Evolutionary conservation across 2,113 vertebrate genomes (phyloP).

Genomic region (Muscicapa adusta): DNA sequence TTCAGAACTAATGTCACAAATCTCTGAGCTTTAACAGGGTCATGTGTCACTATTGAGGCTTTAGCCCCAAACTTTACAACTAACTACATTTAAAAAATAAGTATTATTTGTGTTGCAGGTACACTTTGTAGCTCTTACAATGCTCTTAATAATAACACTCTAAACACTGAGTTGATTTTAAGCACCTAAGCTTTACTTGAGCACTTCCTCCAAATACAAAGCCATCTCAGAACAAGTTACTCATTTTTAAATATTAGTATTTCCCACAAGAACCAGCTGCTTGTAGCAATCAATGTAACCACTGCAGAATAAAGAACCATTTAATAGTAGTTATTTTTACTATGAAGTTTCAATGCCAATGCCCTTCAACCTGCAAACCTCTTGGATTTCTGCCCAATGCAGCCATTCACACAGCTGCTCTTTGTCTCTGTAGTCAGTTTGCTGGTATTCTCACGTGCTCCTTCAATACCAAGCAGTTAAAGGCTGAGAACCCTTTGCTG

Average conservation of each 20-base stretch:
- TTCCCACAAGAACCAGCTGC: background rate
- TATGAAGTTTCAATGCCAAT: background rate
- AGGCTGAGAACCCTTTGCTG: background rate
- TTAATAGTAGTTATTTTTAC: background rate
- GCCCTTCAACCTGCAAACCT: background rate
- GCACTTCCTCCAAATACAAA: background rate
- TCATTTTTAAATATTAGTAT: background rate
- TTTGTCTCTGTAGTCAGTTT: background rate
- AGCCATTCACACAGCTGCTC: background rate
- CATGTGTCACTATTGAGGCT: fast-evolving
- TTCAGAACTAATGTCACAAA: background rate
- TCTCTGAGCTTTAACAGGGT: background rate
- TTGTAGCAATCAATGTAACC: background rate
- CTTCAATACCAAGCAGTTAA: background rate
- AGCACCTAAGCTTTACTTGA: background rate
- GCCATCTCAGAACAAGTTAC: background rate
- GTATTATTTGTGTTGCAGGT: background rate
- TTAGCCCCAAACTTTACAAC: background rate
- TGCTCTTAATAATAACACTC: background rate
- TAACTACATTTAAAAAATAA: background rate
- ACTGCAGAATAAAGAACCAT: background rate
- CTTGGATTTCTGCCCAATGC: background rate
- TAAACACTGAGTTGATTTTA: background rate
- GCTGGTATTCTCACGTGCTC: background rate
- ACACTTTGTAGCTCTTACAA: background rate